phyloP scores from a whole-genome alignment of 2,113 vertebrate genomes.

The Euleptes europaea region DNA sequence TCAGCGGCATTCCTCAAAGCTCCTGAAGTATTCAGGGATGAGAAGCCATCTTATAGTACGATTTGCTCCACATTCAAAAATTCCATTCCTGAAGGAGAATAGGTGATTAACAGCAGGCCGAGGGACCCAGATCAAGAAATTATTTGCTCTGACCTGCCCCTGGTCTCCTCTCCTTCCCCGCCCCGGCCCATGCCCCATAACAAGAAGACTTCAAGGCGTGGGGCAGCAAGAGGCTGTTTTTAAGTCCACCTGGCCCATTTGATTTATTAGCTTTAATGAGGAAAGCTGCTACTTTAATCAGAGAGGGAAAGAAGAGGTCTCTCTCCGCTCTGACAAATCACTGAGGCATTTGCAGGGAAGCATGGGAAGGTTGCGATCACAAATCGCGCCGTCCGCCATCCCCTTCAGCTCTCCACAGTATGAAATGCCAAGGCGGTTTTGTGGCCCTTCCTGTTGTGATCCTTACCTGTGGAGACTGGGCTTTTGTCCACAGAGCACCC shows the following conservation, averaged over 20 bases:
- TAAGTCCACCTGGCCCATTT: slow-evolving; percentile 55
- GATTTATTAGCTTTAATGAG: slow-evolving; percentile 62
- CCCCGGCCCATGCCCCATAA: slow-evolving; percentile 60
- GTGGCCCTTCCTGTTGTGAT: slow-evolving; percentile 29
- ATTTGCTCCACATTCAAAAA: slow-evolving; percentile 74
- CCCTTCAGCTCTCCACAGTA: not conserved
- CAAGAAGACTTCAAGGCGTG: slow-evolving; percentile 66
- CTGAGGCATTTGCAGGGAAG: slow-evolving; percentile 46
- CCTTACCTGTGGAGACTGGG: slow-evolving; percentile 66
- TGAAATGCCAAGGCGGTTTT: slow-evolving; percentile 39
- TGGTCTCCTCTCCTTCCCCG: slow-evolving; percentile 49
- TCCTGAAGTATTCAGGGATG: slow-evolving; percentile 71
- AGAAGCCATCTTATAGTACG: slow-evolving; percentile 66
- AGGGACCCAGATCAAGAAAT: slow-evolving; percentile 60
- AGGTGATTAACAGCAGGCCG: slow-evolving; percentile 72
- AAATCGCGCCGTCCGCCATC: slow-evolving; percentile 7
- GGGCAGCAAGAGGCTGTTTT: slow-evolving; percentile 52
- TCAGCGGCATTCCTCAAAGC: slow-evolving; percentile 72
- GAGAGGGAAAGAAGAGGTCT: slow-evolving; percentile 53
- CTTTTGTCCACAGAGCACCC: slow-evolving; percentile 65
- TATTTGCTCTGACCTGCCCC: slow-evolving; percentile 61
- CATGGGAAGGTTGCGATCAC: slow-evolving; percentile 23
- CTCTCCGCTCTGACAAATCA: slow-evolving; percentile 45
- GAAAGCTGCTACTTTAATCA: slow-evolving; percentile 55
- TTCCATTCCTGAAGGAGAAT: slow-evolving; percentile 68